These are phyloP conservation scores for Podarcis muralis DNA, from an alignment of 2,113 vertebrate genomes.

Conservation along the genomic window DNA sequence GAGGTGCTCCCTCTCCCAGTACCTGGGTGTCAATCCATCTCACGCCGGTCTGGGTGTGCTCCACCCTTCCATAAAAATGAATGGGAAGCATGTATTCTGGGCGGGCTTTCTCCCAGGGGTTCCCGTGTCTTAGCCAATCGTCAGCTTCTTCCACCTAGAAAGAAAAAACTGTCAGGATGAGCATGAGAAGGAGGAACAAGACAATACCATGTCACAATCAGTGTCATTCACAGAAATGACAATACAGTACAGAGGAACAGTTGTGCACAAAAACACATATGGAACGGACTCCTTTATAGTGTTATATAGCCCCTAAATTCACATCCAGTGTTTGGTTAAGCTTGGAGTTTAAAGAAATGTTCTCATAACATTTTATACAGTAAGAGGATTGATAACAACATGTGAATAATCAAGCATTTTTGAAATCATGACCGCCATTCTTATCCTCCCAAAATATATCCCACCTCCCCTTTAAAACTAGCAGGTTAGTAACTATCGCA, in stretches of 20 bases:
- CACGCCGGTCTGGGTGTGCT: conserved; percentile 72
- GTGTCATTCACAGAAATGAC: not conserved
- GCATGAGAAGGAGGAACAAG: not conserved
- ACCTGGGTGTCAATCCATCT: conserved; percentile 96
- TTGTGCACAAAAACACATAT: no score
- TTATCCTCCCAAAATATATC: no score
- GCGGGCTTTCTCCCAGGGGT: conserved; percentile 96
- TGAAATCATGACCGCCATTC: no score
- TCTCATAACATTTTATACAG: no score
- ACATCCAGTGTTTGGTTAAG: no score
- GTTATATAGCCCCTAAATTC: no score
- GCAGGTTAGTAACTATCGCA: no score
- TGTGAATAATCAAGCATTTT: no score
- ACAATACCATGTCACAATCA: not conserved
- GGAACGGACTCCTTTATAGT: no score
- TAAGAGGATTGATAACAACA: no score
- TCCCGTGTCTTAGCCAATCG: conserved; percentile 94
- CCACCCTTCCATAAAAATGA: conserved; percentile 91
- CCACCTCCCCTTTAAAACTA: no score
- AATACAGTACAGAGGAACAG: not conserved
- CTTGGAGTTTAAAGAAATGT: no score
- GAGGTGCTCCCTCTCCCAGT: rapidly evolving
- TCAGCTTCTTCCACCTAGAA: conserved; percentile 93
- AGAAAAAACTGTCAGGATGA: not conserved
- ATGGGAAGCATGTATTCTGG: conserved; percentile 96